phyloP scores from a whole-genome alignment of 2,797 vertebrate species.

The Sylvilagus floridanus region DNA sequence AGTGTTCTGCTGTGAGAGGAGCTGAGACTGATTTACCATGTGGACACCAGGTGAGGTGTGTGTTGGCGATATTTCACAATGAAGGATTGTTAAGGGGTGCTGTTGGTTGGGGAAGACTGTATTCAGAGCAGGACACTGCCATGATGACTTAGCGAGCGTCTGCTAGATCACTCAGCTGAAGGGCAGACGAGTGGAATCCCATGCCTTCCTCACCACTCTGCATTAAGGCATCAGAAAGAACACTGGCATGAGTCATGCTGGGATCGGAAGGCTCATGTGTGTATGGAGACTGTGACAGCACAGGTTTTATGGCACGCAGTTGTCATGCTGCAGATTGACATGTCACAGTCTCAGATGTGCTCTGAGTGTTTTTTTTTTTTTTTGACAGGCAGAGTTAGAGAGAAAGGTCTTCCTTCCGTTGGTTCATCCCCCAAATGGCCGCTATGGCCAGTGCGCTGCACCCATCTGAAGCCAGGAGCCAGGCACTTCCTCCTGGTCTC shows the following conservation, averaged over 20 bases:
- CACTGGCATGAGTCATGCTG: background rate
- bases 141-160: background rate
- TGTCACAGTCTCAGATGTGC: background rate
- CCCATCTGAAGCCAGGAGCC: too few species aligned
- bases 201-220: background rate
- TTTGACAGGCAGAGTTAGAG: too few species aligned
- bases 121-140: background rate
- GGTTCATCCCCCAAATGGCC: too few species aligned
- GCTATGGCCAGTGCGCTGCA: too few species aligned
- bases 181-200: constrained; percentile 25
- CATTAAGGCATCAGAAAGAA: constrained; percentile 17
- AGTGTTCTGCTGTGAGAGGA: constrained; percentile 11
- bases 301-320: background rate
- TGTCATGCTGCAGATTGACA: background rate
- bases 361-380: too few species aligned
- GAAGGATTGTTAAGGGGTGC: background rate
- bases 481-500: too few species aligned
- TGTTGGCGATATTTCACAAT: constrained; percentile 59
- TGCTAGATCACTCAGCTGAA: constrained; percentile 35
- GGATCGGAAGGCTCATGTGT: background rate
- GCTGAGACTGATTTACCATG: background rate
- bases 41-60: constrained; percentile 54
- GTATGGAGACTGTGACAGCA: background rate
- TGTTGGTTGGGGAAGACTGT: constrained; percentile 28
- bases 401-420: too few species aligned